Evolutionary conservation across 1,140 invertebrate species (phyloP).

Genomic region (Rhopalosiphum padi): DNA sequence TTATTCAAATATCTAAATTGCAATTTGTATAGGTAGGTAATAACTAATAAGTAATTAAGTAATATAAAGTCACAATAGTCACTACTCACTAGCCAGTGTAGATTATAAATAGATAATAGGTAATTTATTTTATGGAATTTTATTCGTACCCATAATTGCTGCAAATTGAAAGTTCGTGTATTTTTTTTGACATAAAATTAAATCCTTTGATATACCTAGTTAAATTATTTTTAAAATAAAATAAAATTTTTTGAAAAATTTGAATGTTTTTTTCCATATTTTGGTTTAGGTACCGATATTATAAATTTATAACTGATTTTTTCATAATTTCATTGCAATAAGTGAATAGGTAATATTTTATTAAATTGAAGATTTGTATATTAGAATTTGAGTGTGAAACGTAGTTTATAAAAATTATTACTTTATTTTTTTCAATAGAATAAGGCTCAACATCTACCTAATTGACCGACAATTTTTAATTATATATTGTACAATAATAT

Average conservation of each 20-base stretch:
- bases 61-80: background rate
- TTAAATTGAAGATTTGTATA: background rate
- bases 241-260: background rate
- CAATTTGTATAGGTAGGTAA: background rate
- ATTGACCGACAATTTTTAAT: background rate
- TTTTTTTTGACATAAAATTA: background rate
- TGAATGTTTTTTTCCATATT: background rate
- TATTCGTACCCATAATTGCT: background rate
- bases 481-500: background rate
- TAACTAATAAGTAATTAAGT: background rate
- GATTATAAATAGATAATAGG: background rate
- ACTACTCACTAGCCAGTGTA: background rate
- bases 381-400: background rate
- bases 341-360: background rate
- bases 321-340: background rate
- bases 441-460: background rate
- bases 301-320: background rate
- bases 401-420: background rate
- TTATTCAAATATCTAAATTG: background rate
- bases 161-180: background rate
- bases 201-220: background rate
- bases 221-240: background rate
- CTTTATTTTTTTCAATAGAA: background rate
- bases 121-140: background rate
- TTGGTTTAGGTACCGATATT: background rate